These are phyloP conservation scores for Latrodectus elegans DNA, from an alignment of 2,888 invertebrate species.

Conservation along the genomic window DNA sequence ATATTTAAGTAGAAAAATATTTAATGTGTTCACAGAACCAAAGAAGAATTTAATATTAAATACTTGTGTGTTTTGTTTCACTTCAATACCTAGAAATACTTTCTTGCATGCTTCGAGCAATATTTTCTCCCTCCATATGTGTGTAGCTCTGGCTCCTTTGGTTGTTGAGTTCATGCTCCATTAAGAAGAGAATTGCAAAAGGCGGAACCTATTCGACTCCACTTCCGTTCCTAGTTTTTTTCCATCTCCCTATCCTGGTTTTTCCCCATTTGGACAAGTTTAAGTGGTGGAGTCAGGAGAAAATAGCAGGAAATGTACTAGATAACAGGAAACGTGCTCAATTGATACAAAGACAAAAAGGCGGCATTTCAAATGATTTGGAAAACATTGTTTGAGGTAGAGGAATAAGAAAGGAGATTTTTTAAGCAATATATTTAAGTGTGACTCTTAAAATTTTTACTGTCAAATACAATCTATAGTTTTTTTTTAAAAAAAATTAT, in stretches of 20 bases:
- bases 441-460: neutral
- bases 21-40: no score
- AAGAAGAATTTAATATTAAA: no score
- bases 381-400: neutral
- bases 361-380: neutral
- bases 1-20: no score
- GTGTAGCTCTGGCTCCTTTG: no score
- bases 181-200: neutral
- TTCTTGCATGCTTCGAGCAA: no score
- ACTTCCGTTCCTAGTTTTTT: neutral
- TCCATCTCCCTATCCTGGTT: neutral
- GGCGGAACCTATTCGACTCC: conserved; percentile 2
- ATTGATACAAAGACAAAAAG: neutral
- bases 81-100: no score
- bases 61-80: no score
- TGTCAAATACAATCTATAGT: neutral
- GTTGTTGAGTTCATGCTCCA: no score
- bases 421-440: neutral
- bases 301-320: conserved; percentile 14
- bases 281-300: neutral
- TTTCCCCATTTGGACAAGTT: neutral
- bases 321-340: conserved; percentile 14
- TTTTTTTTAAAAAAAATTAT: neutral
- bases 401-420: neutral
- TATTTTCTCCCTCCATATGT: no score